Evolutionary conservation across 2,888 invertebrate genomes (phyloP).

Genomic region (Andrena praecox): DNA sequence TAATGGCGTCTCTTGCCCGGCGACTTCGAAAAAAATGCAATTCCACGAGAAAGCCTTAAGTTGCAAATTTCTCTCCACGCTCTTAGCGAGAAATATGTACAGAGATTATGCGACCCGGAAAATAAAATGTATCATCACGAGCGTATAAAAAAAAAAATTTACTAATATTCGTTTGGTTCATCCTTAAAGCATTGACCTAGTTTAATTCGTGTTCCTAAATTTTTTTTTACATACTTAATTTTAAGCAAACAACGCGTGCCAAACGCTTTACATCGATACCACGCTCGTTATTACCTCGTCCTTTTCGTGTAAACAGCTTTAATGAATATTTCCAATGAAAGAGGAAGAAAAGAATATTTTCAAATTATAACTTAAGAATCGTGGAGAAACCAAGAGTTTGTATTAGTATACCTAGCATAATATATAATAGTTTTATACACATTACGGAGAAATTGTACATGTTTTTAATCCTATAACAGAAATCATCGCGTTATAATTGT

Average conservation of each 20-base stretch:
- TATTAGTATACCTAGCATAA: background rate
- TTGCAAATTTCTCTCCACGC: constrained; percentile 4
- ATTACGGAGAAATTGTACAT: background rate
- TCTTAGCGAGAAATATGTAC: background rate
- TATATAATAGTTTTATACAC: background rate
- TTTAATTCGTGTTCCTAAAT: background rate
- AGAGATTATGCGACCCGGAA: background rate
- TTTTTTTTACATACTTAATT: background rate
- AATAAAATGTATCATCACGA: background rate
- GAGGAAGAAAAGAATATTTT: background rate
- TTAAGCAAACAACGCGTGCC: background rate
- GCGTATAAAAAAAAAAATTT: background rate
- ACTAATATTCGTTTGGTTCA: too few relatives aligned
- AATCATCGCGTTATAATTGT: background rate
- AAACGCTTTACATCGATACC: background rate
- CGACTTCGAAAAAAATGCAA: constrained; percentile 47
- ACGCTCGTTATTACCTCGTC: background rate
- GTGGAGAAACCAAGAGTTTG: background rate
- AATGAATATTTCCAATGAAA: background rate
- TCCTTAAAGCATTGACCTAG: background rate
- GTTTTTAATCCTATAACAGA: background rate
- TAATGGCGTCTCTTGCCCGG: constrained; percentile 53
- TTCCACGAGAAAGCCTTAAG: constrained; percentile 18
- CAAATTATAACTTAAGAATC: background rate
- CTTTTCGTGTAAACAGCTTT: background rate